Evolutionary conservation across 2,797 vertebrate genomes (phyloP), one percentile per base, ranked within the genome.

Genomic region (Choloepus didactylus): DNA sequence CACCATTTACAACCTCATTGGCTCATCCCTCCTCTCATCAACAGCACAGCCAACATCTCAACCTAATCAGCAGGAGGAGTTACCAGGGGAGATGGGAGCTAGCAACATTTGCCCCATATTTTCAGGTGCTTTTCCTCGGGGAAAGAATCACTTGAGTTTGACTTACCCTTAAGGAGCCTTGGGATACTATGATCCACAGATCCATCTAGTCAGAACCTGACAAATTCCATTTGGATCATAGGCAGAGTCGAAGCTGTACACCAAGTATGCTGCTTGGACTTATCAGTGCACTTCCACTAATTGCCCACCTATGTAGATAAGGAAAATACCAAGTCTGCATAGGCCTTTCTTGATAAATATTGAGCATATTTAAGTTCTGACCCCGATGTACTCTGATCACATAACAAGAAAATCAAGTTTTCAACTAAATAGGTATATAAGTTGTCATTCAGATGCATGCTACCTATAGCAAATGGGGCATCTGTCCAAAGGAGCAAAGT

Each of bases 351-450:
- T 95, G 62, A 35, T 64, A 93, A 96, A 80, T 25, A 88, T 3
- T 46, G 15, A 66, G 59, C 14, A 31, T 11, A 88, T 73, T 60
- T 90, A 27, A n/a, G 16, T 76, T 89, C 16, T 16, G 76, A 75
- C 76, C 69, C 29, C 77, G 38, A 84, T 73, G n/a, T 35, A 46
- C 14, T 81, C 25, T 4, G n/a, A 41, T 72, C 67, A 81, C n/a
- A 81, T 10, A 84, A 54, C 23, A 91, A 93, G 62, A 92, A 85
- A 87, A 81, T 75, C 31, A 91, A 41, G 16, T 38, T 86, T 94
- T 75, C 31, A 93, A 70, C 10, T 66, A 69, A 88, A 86, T 49
- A 11, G 18, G 21, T 46, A 51, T 38, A 9, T 19, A 77, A 41
- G 5, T 44, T 46, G 82, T 86, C 83, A 60, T 19, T 31, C 4